Conservation (phyloP, 2,113 vertebrate species). For the Neoarius graeffei region DNA sequence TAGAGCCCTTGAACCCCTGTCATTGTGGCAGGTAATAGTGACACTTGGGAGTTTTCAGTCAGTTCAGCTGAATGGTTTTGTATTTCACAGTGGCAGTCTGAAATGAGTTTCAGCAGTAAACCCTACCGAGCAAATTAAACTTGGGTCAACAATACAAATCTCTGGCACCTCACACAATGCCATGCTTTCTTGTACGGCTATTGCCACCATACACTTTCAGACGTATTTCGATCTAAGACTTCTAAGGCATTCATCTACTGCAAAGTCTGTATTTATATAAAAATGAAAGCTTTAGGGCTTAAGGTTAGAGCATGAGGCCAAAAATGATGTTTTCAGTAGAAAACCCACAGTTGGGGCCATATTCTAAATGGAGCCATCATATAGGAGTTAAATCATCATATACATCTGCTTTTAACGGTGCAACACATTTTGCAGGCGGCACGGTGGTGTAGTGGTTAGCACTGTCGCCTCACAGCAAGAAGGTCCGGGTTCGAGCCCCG, state of each 20-base stretch:
- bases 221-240: background rate
- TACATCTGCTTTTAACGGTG: background rate
- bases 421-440: background rate
- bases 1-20: constrained; percentile 13
- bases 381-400: constrained; percentile 6
- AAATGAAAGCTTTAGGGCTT: background rate
- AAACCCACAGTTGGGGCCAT: background rate
- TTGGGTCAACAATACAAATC: constrained; percentile 35
- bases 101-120: constrained; percentile 60
- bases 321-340: constrained; percentile 6
- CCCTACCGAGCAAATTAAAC: constrained; percentile 42
- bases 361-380: background rate
- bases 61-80: constrained; percentile 45
- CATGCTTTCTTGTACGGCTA: background rate
- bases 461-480: no score
- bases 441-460: no score
- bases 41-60: constrained; percentile 36
- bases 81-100: constrained; percentile 48
- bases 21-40: constrained; percentile 8
- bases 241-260: constrained; percentile 7
- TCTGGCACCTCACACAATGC: constrained; percentile 7
- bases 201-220: constrained; percentile 8
- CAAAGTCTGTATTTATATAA: constrained; percentile 3
- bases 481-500: no score
- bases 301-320: background rate